These are phyloP conservation scores for Drosophila sp. DNA, from an alignment of 1,140 invertebrate species.

Conservation along the genomic window DNA sequence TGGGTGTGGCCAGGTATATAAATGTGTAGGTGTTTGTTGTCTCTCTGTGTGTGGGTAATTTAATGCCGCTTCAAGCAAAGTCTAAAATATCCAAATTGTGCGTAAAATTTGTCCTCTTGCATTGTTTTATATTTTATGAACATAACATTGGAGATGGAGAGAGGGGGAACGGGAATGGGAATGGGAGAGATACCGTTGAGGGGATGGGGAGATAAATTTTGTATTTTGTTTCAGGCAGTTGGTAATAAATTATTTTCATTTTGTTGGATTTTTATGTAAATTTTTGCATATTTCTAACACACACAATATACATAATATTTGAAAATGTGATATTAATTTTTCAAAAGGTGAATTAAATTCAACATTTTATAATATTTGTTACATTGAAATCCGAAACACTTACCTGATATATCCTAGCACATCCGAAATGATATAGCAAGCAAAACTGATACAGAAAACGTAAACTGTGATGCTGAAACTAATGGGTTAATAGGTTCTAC, in stretches of 20 bases:
- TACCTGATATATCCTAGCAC: no score
- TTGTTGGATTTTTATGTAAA: conserved; percentile 34
- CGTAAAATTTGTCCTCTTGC: conserved; percentile 20
- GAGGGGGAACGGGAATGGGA: no score
- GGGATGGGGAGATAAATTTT: conserved; percentile 17
- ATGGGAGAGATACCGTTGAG: neutral
- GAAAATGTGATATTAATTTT: neutral
- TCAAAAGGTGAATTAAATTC: neutral
- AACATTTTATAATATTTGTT: neutral
- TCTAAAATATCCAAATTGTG: conserved; percentile 50
- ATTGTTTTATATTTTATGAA: conserved; percentile 35
- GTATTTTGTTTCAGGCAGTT: conserved; percentile 36
- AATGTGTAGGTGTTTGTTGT: conserved; percentile 18
- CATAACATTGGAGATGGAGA: neutral
- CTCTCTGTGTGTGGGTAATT: conserved; percentile 45
- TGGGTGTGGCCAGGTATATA: conserved; percentile 13
- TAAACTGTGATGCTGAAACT: no score
- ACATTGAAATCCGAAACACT: no score
- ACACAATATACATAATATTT: neutral
- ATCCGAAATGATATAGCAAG: no score
- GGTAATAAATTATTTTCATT: conserved; percentile 39
- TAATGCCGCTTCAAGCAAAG: conserved; percentile 50
- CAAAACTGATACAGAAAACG: no score
- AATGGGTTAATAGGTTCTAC: no score
- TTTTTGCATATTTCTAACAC: conserved; percentile 20